Evolutionary conservation across 1,140 invertebrate genomes (phyloP).

Genomic region (Drosophila murphyi): DNA sequence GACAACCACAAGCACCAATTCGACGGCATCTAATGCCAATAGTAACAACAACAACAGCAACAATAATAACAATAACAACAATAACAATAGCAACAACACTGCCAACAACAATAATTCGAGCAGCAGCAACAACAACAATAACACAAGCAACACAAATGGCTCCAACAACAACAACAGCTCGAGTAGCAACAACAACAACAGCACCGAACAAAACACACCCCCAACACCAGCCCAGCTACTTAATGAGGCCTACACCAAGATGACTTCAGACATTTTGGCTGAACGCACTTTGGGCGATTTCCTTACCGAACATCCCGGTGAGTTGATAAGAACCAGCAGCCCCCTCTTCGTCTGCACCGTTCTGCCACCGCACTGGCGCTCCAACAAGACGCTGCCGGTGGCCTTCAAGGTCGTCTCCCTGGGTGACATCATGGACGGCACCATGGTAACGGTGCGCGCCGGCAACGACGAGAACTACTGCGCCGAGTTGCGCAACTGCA

Average conservation of each 20-base stretch:
- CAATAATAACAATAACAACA: conserved; percentile 53
- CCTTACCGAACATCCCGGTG: conserved; percentile 95
- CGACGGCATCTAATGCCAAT: conserved; percentile 72
- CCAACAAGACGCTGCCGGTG: conserved; percentile 98
- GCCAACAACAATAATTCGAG: conserved; percentile 58
- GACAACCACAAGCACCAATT: conserved; percentile 66
- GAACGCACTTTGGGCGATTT: conserved; percentile 95
- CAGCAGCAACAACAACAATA: conserved; percentile 57
- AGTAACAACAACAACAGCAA: conserved; percentile 64
- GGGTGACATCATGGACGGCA: conserved; percentile 97
- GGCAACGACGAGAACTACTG: conserved; percentile 99
- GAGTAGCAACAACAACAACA: conserved; percentile 78
- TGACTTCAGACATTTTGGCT: conserved; percentile 94
- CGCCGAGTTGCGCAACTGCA: conserved; percentile 96
- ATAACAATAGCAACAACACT: conserved; percentile 54
- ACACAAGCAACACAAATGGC: conserved; percentile 56
- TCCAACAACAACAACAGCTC: conserved; percentile 47
- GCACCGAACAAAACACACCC: conserved; percentile 85
- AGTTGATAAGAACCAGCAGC: conserved; percentile 96
- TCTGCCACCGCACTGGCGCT: conserved; percentile 96
- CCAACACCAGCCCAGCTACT: conserved; percentile 87
- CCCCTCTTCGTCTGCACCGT: conserved; percentile 96
- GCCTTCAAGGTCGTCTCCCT: conserved; percentile 96
- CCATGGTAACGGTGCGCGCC: conserved; percentile 96
- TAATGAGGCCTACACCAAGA: conserved; percentile 94